Percentiles rank a stretch among this genome's conserved stretches.
These are phyloP conservation scores for Daubentonia madagascariensis DNA, from an alignment of 2,113 vertebrate species.

Conservation along the genomic window DNA sequence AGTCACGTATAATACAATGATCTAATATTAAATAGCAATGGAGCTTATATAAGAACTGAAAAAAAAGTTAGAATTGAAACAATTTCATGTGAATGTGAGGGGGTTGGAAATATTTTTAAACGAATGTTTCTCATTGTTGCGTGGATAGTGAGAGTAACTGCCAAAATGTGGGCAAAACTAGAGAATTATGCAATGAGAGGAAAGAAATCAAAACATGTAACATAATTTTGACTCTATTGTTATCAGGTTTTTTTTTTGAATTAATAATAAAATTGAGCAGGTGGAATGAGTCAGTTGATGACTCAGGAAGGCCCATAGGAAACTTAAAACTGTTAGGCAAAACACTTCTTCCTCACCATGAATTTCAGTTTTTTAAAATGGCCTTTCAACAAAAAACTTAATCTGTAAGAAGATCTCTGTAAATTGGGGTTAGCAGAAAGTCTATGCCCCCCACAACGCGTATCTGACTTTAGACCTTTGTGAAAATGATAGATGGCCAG, in stretches of 20 bases:
- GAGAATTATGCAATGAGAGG: conserved; percentile 55
- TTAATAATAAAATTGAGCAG: conserved; percentile 62
- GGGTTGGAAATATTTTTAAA: conserved; percentile 63
- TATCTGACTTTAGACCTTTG: neutral
- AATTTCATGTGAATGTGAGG: conserved; percentile 50
- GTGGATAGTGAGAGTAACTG: conserved; percentile 53
- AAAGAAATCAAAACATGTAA: conserved; percentile 36
- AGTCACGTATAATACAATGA: neutral
- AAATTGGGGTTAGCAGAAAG: neutral
- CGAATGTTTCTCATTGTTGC: conserved; percentile 53
- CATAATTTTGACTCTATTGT: conserved; percentile 34
- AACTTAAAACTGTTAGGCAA: conserved; percentile 64
- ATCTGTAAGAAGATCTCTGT: neutral
- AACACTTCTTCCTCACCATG: neutral
- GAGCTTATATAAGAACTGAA: conserved; percentile 55
- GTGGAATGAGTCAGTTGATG: conserved; percentile 73
- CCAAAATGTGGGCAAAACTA: conserved; percentile 55
- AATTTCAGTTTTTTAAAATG: conserved; percentile 51
- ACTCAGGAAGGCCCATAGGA: conserved; percentile 76
- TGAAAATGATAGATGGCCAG: neutral
- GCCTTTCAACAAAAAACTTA: conserved; percentile 11
- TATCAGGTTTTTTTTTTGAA: neutral
- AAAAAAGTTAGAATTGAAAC: conserved; percentile 39
- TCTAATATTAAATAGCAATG: conserved; percentile 38
- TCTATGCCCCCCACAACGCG: neutral